A percentile compares a stretch with the other conserved stretches of the same genome.
phyloP scores from a whole-genome alignment of 2,113 vertebrate species.

The Cynocephalus volans region DNA sequence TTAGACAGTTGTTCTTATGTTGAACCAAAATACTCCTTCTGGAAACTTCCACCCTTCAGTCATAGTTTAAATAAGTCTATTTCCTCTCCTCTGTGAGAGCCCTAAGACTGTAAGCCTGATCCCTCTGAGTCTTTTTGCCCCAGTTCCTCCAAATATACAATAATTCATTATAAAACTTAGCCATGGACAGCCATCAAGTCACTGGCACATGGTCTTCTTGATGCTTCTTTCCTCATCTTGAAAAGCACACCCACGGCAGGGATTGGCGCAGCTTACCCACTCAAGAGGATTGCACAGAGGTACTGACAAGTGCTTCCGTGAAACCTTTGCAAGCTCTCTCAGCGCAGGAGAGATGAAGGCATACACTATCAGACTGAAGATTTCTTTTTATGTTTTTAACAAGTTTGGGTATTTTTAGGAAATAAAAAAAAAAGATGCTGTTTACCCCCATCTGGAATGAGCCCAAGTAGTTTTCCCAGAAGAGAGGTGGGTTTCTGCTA shows the following conservation, averaged over 20 bases:
- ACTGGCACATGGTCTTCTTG: neutral
- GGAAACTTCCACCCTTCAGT: slow-evolving; percentile 63
- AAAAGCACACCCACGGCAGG: neutral
- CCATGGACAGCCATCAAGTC: neutral
- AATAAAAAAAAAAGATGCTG: neutral
- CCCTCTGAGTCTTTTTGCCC: neutral
- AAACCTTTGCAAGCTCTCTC: neutral
- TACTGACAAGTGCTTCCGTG: neutral
- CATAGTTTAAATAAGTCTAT: slow-evolving; percentile 30
- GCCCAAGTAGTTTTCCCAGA: neutral
- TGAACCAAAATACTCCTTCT: slow-evolving; percentile 43
- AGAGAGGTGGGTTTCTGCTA: neutral
- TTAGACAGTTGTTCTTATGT: neutral
- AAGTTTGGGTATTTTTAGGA: slow-evolving; percentile 54
- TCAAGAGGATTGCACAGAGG: neutral
- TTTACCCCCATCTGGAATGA: neutral
- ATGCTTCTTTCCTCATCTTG: neutral
- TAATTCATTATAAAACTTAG: neutral
- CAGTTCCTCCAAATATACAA: neutral
- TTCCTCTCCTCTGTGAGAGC: neutral
- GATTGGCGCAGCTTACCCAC: no score
- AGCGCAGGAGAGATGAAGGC: neutral
- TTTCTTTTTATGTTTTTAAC: neutral
- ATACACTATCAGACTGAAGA: neutral
- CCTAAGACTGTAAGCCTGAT: neutral